Conservation (phyloP, 1,140 invertebrate genomes). For the Bactericera cockerelli region DNA sequence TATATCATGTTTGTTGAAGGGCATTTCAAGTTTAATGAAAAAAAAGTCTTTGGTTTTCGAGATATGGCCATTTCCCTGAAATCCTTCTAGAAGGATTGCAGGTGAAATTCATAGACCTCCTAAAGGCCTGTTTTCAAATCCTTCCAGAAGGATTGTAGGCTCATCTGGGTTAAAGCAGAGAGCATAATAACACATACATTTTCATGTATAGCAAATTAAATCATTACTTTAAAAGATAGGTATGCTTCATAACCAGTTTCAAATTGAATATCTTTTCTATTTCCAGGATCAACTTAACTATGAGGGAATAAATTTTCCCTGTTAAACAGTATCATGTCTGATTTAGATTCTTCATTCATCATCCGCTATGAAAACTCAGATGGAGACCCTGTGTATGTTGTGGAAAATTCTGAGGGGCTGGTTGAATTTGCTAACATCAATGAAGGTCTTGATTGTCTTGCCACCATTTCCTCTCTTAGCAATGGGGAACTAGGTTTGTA, state of each 20-base stretch:
- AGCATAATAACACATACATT: too few relatives aligned
- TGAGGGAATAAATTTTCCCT: too few relatives aligned
- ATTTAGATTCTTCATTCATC: neutral
- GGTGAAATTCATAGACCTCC: too few relatives aligned
- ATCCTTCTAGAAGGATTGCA: too few relatives aligned
- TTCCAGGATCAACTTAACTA: too few relatives aligned
- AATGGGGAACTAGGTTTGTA: slow-evolving; percentile 10
- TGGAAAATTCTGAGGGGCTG: slow-evolving; percentile 4
- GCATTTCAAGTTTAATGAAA: too few relatives aligned
- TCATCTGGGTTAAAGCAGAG: too few relatives aligned
- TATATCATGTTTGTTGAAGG: too few relatives aligned
- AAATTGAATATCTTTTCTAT: neutral
- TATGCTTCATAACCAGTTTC: neutral
- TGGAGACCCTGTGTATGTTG: neutral
- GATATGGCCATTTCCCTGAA: too few relatives aligned
- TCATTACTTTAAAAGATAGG: neutral
- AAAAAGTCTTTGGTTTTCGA: too few relatives aligned
- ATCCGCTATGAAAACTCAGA: neutral
- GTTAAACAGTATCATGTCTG: slow-evolving; percentile 4
- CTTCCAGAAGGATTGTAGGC: too few relatives aligned
- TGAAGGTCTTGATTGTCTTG: slow-evolving; percentile 16
- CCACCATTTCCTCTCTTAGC: slow-evolving; percentile 16
- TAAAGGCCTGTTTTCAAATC: too few relatives aligned
- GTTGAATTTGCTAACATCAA: slow-evolving; percentile 15
- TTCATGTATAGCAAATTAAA: neutral